Percentiles rank a stretch among this genome's conserved stretches.
Evolutionary conservation across 1,140 invertebrate species (phyloP).

Genomic region (Caenorhabditis brenneri): DNA sequence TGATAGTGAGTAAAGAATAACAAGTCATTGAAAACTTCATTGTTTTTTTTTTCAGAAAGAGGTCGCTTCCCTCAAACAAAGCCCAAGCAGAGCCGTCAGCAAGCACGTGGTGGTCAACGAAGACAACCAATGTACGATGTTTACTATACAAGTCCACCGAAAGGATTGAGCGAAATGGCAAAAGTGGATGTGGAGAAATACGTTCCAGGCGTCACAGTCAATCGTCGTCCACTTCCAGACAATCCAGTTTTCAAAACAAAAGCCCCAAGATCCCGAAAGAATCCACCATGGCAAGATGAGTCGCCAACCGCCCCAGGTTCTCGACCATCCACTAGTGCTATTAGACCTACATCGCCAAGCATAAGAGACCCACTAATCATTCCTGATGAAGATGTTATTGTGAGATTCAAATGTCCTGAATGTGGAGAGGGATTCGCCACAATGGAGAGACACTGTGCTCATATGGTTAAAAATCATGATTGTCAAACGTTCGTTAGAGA

Average conservation of each 20-base stretch:
- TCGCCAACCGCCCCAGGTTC: background rate
- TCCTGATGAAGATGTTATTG: background rate
- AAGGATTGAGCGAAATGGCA: background rate
- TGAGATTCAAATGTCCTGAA: conserved; percentile 17
- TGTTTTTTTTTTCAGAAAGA: background rate
- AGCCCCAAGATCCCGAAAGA: background rate
- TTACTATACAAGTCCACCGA: background rate
- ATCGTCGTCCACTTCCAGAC: background rate
- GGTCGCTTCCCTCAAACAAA: background rate
- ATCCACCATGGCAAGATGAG: conserved; percentile 16
- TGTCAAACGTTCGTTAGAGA: conserved; percentile 7
- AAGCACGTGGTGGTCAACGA: background rate
- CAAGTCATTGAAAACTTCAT: no score
- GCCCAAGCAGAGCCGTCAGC: background rate
- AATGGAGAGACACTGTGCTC: background rate
- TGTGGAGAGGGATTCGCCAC: background rate
- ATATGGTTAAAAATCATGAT: background rate
- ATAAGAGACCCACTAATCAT: background rate
- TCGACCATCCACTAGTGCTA: background rate
- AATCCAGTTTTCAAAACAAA: background rate
- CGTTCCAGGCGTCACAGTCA: background rate
- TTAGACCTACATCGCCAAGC: background rate
- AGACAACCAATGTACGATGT: no score
- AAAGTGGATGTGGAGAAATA: conserved; percentile 28
- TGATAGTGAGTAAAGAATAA: no score